phyloP scores from a whole-genome alignment of 2,113 vertebrate species.

The Tupaia tana region DNA sequence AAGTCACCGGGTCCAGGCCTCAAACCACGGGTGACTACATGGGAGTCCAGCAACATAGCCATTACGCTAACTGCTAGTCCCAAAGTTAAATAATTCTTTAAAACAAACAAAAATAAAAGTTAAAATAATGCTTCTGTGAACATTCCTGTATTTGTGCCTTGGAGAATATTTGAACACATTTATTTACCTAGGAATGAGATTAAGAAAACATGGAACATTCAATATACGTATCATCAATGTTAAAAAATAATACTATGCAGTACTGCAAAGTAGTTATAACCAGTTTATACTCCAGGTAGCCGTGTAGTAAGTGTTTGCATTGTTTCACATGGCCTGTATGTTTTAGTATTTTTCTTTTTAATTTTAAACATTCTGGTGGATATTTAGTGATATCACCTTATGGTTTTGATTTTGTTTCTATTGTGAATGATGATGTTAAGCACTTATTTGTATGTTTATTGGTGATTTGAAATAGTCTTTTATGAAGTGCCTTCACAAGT shows the following conservation, averaged over 20 bases:
- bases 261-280: not conserved
- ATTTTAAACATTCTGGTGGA: not conserved
- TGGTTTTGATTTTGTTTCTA: not conserved
- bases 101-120: no score
- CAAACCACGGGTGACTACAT: no score
- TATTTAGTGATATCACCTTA: not conserved
- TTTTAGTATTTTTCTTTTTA: not conserved
- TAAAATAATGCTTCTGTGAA: not conserved
- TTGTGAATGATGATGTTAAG: not conserved
- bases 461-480: not conserved
- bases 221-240: not conserved
- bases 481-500: not conserved
- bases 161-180: not conserved
- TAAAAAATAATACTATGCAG: not conserved
- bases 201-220: not conserved
- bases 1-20: no score
- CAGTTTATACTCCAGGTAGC: not conserved
- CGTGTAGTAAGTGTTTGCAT: not conserved
- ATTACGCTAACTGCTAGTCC: no score
- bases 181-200: not conserved
- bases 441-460: not conserved
- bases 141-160: not conserved
- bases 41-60: no score
- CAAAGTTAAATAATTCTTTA: no score
- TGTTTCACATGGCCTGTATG: not conserved